phyloP scores from a whole-genome alignment of 2,888 invertebrate species.

The Ormyrus thymus region DNA sequence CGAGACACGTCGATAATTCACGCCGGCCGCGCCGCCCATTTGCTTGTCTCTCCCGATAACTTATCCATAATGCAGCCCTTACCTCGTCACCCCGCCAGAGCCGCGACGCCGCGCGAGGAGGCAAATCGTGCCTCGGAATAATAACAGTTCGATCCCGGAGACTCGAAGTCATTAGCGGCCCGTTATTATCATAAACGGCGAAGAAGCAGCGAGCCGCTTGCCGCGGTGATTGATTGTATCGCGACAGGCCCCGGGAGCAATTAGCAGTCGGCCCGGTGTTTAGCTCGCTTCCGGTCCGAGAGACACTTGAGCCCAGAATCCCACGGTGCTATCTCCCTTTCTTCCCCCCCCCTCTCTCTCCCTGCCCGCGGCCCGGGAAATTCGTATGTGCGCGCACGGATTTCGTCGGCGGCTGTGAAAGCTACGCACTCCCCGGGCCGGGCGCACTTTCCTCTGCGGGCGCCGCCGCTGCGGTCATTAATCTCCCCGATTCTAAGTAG shows the following conservation, averaged over 20 bases:
- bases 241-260: conserved; percentile 33
- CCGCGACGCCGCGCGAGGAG: background rate
- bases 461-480: conserved; percentile 63
- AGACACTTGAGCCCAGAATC: conserved; percentile 12
- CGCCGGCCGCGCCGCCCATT: background rate
- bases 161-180: conserved; percentile 23
- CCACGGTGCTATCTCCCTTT: conserved; percentile 22
- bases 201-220: background rate
- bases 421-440: too few species aligned
- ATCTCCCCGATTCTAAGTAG: conserved; percentile 69
- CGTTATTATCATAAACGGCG: conserved; percentile 38
- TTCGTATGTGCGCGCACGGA: conserved; percentile 9
- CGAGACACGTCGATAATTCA: background rate
- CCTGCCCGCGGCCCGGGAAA: background rate
- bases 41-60: background rate
- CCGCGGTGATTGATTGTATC: conserved; percentile 40
- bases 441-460: background rate
- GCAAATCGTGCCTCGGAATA: conserved; percentile 31
- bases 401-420: conserved; percentile 44
- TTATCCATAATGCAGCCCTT: background rate
- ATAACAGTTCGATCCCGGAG: background rate
- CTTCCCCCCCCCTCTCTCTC: background rate
- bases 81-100: too few species aligned
- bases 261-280: conserved; percentile 15
- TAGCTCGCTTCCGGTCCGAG: conserved; percentile 32